These are phyloP conservation scores for Pelusios castaneus DNA, from an alignment of 2,113 vertebrate species.

Conservation along the genomic window DNA sequence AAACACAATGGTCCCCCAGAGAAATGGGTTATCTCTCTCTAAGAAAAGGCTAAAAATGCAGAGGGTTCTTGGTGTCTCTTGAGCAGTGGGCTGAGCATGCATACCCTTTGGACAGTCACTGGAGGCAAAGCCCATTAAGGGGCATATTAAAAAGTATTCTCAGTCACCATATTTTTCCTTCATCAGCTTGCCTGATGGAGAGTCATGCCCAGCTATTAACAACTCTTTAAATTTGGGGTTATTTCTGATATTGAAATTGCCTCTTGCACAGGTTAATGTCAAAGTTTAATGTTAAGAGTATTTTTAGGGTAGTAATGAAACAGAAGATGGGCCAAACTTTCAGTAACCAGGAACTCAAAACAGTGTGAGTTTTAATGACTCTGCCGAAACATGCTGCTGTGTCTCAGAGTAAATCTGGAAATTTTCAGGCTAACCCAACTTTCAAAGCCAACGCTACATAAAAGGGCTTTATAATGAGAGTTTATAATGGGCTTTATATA, in stretches of 20 bases:
- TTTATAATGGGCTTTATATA: background rate
- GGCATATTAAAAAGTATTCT: background rate
- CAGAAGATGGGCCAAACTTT: background rate
- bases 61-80: background rate
- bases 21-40: background rate
- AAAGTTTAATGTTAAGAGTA: background rate
- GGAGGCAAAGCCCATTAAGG: background rate
- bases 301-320: background rate
- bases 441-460: background rate
- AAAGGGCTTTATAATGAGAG: background rate
- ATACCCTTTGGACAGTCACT: background rate
- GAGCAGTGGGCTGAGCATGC: background rate
- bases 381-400: background rate
- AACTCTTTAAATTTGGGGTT: background rate
- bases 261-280: background rate
- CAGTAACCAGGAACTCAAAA: background rate
- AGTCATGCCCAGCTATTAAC: background rate
- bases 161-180: background rate
- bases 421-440: background rate
- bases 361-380: background rate
- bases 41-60: background rate
- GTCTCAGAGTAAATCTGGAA: background rate
- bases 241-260: background rate
- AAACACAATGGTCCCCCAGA: background rate
- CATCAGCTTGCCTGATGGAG: background rate